Percentiles rank a stretch among this genome's conserved stretches.
Evolutionary conservation across 2,113 vertebrate genomes (phyloP).

Genomic region (Macquaria ambigua): DNA sequence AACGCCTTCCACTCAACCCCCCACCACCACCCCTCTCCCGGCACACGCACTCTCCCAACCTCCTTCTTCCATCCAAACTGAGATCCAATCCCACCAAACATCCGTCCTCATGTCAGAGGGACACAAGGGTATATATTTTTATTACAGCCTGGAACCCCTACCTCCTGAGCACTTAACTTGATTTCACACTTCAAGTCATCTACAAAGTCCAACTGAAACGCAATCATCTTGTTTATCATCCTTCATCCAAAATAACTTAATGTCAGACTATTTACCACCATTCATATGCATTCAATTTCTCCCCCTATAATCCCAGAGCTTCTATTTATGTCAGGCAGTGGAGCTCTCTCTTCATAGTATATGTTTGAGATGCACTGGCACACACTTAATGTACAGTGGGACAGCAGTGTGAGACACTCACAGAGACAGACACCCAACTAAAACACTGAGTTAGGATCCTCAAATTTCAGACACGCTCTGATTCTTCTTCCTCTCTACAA

Average conservation of each 20-base stretch:
- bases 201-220: slow-evolving; percentile 82
- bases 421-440: slow-evolving; percentile 27
- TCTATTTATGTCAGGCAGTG: slow-evolving; percentile 65
- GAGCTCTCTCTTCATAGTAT: slow-evolving; percentile 27
- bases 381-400: slow-evolving; percentile 5
- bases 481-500: slow-evolving; percentile 23
- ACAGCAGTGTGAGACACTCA: slow-evolving; percentile 15
- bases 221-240: slow-evolving; percentile 83
- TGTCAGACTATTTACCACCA: slow-evolving; percentile 68
- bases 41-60: slow-evolving; percentile 43
- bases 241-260: slow-evolving; percentile 78
- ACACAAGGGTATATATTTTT: slow-evolving; percentile 63
- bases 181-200: slow-evolving; percentile 85
- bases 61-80: slow-evolving; percentile 47
- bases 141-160: slow-evolving; percentile 73
- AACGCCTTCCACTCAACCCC: slow-evolving; percentile 27
- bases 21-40: too few relatives aligned
- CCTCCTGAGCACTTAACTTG: slow-evolving; percentile 83
- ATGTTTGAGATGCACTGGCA: slow-evolving; percentile 48
- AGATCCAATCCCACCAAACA: slow-evolving; percentile 59
- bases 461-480: slow-evolving; percentile 28
- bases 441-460: slow-evolving; percentile 19
- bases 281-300: slow-evolving; percentile 82
- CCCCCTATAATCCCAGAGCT: slow-evolving; percentile 42
- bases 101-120: slow-evolving; percentile 60